A percentile compares a stretch with the other conserved stretches of the same genome.
Conservation (phyloP, 2,888 invertebrate genomes). For the Melanostoma scalare region DNA sequence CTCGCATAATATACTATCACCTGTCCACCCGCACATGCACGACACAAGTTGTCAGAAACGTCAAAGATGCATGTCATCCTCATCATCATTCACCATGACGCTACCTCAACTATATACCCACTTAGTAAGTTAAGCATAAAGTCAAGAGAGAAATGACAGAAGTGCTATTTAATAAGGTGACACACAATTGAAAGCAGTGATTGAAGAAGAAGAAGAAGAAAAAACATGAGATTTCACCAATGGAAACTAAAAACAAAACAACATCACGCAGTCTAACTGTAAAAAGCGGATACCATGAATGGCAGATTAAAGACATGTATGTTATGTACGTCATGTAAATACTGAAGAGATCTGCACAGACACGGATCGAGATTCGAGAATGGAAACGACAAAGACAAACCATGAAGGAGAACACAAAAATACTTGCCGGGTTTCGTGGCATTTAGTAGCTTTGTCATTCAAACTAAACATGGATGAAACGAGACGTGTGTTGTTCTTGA, state of each 20-base stretch:
- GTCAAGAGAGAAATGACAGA: slow-evolving; percentile 58
- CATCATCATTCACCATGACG: slow-evolving; percentile 44
- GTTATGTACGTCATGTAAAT: slow-evolving; percentile 22
- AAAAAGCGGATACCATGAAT: slow-evolving; percentile 50
- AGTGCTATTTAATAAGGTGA: slow-evolving; percentile 59
- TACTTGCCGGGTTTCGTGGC: slow-evolving; percentile 32
- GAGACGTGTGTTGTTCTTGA: slow-evolving; percentile 20
- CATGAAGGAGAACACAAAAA: slow-evolving; percentile 10
- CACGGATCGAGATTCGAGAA: slow-evolving; percentile 3
- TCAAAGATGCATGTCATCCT: slow-evolving; percentile 63
- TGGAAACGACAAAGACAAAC: slow-evolving; percentile 9
- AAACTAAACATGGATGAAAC: slow-evolving; percentile 36
- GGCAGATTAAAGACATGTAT: slow-evolving; percentile 43
- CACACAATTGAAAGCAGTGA: slow-evolving; percentile 67
- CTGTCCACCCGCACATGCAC: slow-evolving; percentile 49
- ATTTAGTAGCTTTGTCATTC: slow-evolving; percentile 31
- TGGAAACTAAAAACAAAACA: slow-evolving; percentile 12
- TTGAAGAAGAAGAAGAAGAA: slow-evolving; percentile 48
- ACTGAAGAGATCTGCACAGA: slow-evolving; percentile 11
- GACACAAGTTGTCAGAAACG: slow-evolving; percentile 46
- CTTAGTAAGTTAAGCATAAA: slow-evolving; percentile 54
- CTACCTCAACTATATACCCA: slow-evolving; percentile 2
- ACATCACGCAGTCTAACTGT: slow-evolving; percentile 42
- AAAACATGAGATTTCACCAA: slow-evolving; percentile 57
- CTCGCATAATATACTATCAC: slow-evolving; percentile 50